phyloP scores from a whole-genome alignment of 2,797 vertebrate genomes.

The Lutra lutra region DNA sequence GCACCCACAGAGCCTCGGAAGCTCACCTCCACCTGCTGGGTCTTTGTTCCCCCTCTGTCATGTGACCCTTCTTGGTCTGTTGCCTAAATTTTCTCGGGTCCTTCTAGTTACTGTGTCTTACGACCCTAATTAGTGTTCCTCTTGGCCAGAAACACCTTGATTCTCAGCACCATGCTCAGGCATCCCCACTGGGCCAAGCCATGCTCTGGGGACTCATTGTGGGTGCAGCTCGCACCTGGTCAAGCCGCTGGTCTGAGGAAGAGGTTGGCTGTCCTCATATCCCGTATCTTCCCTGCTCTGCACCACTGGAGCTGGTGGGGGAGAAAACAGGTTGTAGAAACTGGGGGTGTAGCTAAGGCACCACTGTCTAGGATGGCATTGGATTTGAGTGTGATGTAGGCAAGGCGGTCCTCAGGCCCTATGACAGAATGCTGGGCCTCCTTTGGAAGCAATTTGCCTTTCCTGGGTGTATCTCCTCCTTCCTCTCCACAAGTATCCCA shows the following conservation, averaged over 20 bases:
- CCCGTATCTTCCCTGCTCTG: background rate
- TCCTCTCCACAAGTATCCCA: background rate
- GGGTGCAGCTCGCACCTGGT: background rate
- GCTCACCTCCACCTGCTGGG: background rate
- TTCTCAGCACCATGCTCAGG: background rate
- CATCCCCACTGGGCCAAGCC: background rate
- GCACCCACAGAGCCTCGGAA: background rate
- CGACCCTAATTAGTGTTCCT: background rate
- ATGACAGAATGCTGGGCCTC: no score
- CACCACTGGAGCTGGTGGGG: no score
- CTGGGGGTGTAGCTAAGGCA: background rate
- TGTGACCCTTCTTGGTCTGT: background rate
- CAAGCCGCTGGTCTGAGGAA: background rate
- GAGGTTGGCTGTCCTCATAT: background rate
- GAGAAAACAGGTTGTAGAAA: background rate
- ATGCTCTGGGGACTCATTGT: background rate
- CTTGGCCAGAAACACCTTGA: background rate
- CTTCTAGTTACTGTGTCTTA: background rate
- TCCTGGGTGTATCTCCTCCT: background rate
- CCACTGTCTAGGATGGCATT: rapidly evolving
- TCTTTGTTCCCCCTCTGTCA: background rate
- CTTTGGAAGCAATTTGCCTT: background rate
- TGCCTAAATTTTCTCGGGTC: background rate
- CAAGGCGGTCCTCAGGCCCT: background rate
- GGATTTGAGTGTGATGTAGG: background rate